phyloP scores from a whole-genome alignment of 2,888 invertebrate genomes.

The Dione vanillae region DNA sequence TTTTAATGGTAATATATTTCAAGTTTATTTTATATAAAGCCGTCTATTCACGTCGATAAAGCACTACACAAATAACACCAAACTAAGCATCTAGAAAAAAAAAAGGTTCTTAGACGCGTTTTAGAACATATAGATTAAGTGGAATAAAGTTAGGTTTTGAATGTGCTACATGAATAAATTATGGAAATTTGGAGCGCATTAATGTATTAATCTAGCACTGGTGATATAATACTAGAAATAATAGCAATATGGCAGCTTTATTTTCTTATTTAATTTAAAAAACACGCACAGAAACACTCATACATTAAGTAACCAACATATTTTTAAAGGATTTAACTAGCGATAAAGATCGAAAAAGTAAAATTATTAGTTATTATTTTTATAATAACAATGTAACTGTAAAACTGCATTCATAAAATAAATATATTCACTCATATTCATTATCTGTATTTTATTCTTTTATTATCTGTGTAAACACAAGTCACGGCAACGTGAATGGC shows the following conservation, averaged over 20 bases:
- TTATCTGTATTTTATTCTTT: constrained; percentile 8
- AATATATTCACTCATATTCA: not conserved
- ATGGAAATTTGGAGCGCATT: constrained; percentile 13
- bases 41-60: not conserved
- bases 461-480: not conserved
- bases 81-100: constrained; percentile 23
- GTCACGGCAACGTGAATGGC: not conserved
- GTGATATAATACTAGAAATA: constrained; percentile 51
- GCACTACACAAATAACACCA: constrained; percentile 33
- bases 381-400: not conserved
- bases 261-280: constrained; percentile 44
- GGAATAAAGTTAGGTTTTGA: constrained; percentile 6
- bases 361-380: not conserved
- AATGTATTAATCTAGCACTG: constrained; percentile 32
- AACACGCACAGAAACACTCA: constrained; percentile 35
- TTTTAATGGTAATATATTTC: not conserved
- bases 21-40: constrained; percentile 5
- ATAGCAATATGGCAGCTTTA: constrained; percentile 48
- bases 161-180: constrained; percentile 8
- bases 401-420: not conserved
- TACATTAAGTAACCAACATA: no score
- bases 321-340: no score
- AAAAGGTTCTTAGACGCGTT: constrained; percentile 3
- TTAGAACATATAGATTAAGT: not conserved
- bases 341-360: not conserved